Evolutionary conservation across 2,797 vertebrate species (phyloP).

Genomic region (Anguilla obscura): DNA sequence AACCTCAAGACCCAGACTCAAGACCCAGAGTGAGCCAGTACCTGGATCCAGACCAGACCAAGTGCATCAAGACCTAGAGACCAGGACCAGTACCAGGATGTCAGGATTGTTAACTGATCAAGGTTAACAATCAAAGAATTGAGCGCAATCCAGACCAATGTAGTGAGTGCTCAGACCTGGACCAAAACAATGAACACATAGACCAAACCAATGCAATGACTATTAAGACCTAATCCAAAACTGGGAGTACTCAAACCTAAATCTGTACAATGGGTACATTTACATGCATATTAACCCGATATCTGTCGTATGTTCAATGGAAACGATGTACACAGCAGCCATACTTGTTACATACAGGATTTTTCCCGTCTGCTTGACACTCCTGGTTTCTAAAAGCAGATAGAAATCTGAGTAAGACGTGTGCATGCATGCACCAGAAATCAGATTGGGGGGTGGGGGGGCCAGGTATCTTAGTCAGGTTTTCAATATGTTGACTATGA

Average conservation of each 20-base stretch:
- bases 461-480: no score
- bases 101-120: neutral
- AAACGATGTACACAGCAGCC: neutral
- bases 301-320: neutral
- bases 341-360: neutral
- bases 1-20: neutral
- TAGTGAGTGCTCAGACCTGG: neutral
- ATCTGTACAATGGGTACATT: neutral
- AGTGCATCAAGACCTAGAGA: neutral
- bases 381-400: no score
- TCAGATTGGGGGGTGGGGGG: no score
- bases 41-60: neutral
- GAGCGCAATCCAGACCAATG: neutral
- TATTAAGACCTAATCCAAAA: neutral
- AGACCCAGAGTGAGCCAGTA: neutral
- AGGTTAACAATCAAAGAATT: neutral
- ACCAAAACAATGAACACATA: no score
- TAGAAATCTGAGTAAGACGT: no score
- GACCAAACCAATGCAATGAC: neutral
- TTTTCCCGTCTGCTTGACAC: no score
- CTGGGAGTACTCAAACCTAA: neutral
- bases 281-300: neutral
- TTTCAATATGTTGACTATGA: no score
- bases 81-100: no score
- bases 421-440: no score